Evolutionary conservation across 2,797 vertebrate species (phyloP).

Genomic region (Orestias chungarensis): DNA sequence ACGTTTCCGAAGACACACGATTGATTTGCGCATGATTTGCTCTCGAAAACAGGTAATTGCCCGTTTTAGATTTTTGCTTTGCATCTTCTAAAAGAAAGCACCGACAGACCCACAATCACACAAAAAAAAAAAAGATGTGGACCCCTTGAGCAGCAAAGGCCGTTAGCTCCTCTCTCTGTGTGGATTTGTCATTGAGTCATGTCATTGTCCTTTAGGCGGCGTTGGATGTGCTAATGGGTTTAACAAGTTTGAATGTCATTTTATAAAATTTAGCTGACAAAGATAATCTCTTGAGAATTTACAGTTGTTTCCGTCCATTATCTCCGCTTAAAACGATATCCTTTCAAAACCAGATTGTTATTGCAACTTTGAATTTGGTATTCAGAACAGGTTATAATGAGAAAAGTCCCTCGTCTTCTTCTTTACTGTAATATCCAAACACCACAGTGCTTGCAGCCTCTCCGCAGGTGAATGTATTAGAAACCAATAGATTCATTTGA

Average conservation of each 20-base stretch:
- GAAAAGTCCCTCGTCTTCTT: constrained; percentile 14
- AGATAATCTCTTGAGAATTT: constrained; percentile 18
- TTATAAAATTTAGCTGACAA: constrained; percentile 43
- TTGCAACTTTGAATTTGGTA: neutral
- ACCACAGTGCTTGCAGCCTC: constrained; percentile 1
- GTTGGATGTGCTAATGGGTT: constrained; percentile 53
- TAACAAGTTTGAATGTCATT: constrained; percentile 51
- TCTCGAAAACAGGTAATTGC: constrained; percentile 55
- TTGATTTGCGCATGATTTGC: constrained; percentile 37
- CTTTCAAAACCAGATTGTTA: neutral
- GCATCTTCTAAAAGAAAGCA: constrained; percentile 13
- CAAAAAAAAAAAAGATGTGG: constrained; percentile 17
- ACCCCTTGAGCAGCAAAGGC: constrained; percentile 33
- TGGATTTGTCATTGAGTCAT: constrained; percentile 32
- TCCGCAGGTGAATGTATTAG: constrained; percentile 39
- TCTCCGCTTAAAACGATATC: neutral
- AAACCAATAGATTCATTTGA: constrained; percentile 39
- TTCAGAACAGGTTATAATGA: constrained; percentile 16
- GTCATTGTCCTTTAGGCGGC: constrained; percentile 34
- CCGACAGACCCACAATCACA: neutral
- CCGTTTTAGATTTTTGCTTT: constrained; percentile 29
- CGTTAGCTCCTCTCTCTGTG: constrained; percentile 42
- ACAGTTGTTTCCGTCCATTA: constrained; percentile 1
- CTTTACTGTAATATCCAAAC: constrained; percentile 4
- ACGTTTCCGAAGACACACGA: constrained; percentile 38